phyloP scores from a whole-genome alignment of 2,888 invertebrate species.

The Hanleya hanleyi region DNA sequence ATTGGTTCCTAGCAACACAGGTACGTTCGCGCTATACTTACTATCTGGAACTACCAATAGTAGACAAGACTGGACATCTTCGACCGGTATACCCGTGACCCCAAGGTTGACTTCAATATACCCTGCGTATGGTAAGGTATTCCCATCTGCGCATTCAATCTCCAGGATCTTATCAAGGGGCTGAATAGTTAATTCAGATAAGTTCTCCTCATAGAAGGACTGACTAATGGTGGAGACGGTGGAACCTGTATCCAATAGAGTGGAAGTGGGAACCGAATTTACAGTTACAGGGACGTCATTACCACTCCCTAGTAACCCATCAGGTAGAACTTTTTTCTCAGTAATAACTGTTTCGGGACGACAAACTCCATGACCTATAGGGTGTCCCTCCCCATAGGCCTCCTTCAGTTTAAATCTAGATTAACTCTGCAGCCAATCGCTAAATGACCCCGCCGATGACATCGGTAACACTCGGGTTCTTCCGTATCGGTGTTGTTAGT shows the following conservation, averaged over 20 bases:
- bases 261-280: not conserved
- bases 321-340: no score
- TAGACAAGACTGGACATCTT: conserved; percentile 2
- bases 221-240: conserved; percentile 24
- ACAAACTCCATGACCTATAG: no score
- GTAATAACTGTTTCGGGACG: no score
- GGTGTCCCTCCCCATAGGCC: no score
- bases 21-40: conserved; percentile 18
- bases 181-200: conserved; percentile 5
- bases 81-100: not conserved
- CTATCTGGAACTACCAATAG: conserved; percentile 32
- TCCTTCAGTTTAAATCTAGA: no score
- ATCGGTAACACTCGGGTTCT: no score
- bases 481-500: no score
- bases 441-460: no score
- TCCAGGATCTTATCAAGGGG: conserved; percentile 26
- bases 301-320: no score
- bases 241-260: conserved; percentile 26
- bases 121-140: conserved; percentile 29
- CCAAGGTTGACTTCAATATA: conserved; percentile 22
- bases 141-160: conserved; percentile 38
- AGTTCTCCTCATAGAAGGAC: conserved; percentile 22
- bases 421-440: no score
- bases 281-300: conserved; percentile 14
- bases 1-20: conserved; percentile 35